Percentiles rank a stretch among this genome's conserved stretches.
Conservation (phyloP, 2,113 vertebrate genomes). For the mouse (Mus musculus) region DNA sequence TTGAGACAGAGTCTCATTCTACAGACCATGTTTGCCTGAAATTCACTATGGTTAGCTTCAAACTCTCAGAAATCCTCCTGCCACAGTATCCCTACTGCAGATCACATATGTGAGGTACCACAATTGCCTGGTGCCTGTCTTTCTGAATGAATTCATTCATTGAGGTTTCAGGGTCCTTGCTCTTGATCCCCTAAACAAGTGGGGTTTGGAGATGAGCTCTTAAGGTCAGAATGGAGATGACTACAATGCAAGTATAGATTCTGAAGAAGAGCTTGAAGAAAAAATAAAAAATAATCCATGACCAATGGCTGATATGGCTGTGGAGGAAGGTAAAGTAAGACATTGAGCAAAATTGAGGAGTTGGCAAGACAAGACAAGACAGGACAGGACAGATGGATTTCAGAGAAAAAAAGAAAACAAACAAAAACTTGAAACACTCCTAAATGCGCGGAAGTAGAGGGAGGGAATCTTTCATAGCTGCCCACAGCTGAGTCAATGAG, state of each 20-base stretch:
- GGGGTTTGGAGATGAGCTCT: background rate
- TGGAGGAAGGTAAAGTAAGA: background rate
- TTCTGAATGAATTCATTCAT: background rate
- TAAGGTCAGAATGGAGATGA: background rate
- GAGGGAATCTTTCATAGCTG: background rate
- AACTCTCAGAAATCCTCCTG: background rate
- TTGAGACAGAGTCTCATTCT: background rate
- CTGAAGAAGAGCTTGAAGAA: background rate
- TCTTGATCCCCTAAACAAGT: background rate
- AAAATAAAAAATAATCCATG: background rate
- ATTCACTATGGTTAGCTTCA: background rate
- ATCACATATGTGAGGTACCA: background rate
- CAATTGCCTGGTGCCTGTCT: background rate
- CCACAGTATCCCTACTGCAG: background rate
- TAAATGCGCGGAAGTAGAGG: background rate
- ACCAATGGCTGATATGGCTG: background rate
- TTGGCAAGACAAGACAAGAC: background rate
- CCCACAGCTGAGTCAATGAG: background rate
- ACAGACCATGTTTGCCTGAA: background rate
- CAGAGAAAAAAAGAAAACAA: background rate
- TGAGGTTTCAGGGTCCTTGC: background rate
- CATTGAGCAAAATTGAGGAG: background rate
- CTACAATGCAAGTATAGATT: background rate
- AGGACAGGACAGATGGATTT: background rate
- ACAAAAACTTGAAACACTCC: background rate